Percentiles rank a stretch among this genome's conserved stretches.
Evolutionary conservation across 2,797 vertebrate genomes (phyloP).

Genomic region (Peromyscus melanophrys): DNA sequence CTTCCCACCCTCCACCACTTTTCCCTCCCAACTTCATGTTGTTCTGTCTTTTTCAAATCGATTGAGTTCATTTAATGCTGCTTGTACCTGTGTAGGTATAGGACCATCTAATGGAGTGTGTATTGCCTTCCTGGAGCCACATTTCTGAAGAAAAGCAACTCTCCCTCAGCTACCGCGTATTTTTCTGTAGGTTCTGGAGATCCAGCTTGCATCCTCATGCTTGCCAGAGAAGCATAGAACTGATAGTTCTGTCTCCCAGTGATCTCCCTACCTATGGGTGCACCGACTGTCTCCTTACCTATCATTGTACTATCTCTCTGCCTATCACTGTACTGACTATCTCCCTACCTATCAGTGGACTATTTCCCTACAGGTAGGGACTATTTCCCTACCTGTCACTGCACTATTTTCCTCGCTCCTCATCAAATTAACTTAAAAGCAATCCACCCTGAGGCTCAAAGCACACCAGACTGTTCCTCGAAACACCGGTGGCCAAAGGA

Average conservation of each 20-base stretch:
- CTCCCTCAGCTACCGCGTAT: background rate
- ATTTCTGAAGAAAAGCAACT: background rate
- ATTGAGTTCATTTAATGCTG: background rate
- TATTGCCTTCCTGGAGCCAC: background rate
- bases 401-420: background rate
- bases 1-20: background rate
- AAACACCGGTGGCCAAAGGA: background rate
- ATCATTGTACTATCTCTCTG: background rate
- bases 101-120: background rate
- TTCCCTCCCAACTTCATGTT: background rate
- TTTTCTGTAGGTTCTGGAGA: background rate
- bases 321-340: background rate
- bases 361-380: background rate
- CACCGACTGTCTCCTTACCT: background rate
- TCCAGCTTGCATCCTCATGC: background rate
- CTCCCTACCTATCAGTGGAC: background rate
- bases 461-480: background rate
- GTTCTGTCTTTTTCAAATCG: background rate
- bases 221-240: background rate
- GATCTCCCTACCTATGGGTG: background rate
- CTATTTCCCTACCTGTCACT: background rate
- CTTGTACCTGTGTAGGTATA: background rate
- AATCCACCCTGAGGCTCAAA: background rate
- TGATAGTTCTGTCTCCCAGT: background rate
- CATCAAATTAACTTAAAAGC: background rate